These are phyloP conservation scores for Crypturellus tataupa DNA, from an alignment of 2,797 vertebrate species.

Conservation along the genomic window DNA sequence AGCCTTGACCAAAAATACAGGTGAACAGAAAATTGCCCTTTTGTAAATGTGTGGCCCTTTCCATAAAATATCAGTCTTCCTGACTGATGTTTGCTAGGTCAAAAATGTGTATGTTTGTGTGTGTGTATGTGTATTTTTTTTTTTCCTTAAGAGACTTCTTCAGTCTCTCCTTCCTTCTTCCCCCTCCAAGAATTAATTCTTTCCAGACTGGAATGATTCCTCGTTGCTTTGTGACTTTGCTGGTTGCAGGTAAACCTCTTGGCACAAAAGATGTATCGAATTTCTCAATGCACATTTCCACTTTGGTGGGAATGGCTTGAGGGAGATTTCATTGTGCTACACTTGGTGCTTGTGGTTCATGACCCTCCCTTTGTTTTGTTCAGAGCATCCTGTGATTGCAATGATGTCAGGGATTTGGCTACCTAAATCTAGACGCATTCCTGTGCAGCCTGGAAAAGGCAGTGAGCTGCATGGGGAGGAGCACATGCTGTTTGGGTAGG, in stretches of 20 bases:
- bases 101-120: background rate
- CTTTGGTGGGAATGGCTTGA: background rate
- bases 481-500: background rate
- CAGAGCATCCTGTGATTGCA: slow-evolving; percentile 23
- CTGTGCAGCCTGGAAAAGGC: background rate
- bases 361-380: slow-evolving; percentile 37
- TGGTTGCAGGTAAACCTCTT: background rate
- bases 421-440: background rate
- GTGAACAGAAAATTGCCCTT: background rate
- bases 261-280: background rate
- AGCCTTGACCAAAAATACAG: background rate
- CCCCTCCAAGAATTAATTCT: background rate
- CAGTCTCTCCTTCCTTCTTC: background rate
- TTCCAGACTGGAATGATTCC: background rate
- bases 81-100: background rate
- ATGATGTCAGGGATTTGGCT: slow-evolving; percentile 16
- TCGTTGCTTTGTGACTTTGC: background rate
- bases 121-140: background rate
- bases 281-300: background rate
- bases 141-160: background rate
- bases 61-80: background rate
- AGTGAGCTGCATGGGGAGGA: background rate
- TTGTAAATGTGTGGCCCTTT: background rate
- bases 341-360: background rate
- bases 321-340: background rate